These are phyloP conservation scores for Gavia stellata DNA, from an alignment of 2,113 vertebrate genomes.

Conservation along the genomic window DNA sequence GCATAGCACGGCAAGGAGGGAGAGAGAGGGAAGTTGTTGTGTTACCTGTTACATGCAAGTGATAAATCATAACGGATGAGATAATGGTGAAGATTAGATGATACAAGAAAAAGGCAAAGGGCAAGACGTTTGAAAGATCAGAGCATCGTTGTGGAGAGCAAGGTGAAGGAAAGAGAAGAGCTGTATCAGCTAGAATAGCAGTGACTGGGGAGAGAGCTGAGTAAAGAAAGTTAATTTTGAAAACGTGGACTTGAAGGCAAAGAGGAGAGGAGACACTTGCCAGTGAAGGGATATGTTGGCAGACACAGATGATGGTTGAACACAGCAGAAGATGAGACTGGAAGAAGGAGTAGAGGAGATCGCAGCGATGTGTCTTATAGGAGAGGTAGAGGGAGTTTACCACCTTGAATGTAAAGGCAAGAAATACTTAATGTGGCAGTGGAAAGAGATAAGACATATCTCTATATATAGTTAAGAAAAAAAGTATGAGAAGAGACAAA, in stretches of 20 bases:
- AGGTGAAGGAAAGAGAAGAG: background rate
- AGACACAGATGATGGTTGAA: background rate
- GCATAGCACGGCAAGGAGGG: background rate
- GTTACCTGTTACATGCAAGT: background rate
- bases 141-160: background rate
- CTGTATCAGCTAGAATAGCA: background rate
- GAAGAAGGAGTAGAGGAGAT: background rate
- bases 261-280: background rate
- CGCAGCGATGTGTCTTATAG: background rate
- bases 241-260: background rate
- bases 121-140: background rate
- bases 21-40: background rate
- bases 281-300: background rate
- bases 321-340: background rate
- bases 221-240: background rate
- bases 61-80: background rate
- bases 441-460: background rate
- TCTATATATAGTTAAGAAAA: background rate
- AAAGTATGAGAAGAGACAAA: background rate
- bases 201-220: background rate
- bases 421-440: background rate
- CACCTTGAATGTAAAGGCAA: background rate
- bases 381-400: background rate
- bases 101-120: background rate
- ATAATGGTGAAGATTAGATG: background rate